Evolutionary conservation across 2,113 vertebrate species (phyloP).

Genomic region (Seriola quinqueradiata): DNA sequence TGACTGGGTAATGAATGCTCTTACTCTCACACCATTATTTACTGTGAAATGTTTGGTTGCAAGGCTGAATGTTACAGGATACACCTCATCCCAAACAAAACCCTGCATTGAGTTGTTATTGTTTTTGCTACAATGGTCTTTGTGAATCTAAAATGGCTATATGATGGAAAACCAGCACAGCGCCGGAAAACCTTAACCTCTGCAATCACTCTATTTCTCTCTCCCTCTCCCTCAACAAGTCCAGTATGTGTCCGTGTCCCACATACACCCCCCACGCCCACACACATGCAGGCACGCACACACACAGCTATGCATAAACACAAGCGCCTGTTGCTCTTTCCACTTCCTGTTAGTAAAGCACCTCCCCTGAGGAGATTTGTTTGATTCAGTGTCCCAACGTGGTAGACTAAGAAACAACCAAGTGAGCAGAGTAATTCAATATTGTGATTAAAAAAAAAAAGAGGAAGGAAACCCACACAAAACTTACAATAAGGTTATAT

Average conservation of each 20-base stretch:
- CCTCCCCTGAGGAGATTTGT: slow-evolving; percentile 70
- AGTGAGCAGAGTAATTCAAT: slow-evolving; percentile 73
- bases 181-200: slow-evolving; percentile 48
- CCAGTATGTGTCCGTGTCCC: neutral
- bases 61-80: slow-evolving; percentile 54
- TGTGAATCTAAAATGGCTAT: slow-evolving; percentile 49
- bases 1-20: slow-evolving; percentile 68
- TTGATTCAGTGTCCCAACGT: slow-evolving; percentile 67
- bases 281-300: neutral
- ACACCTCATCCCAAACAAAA: slow-evolving; percentile 57
- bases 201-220: slow-evolving; percentile 45
- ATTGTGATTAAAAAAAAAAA: slow-evolving; percentile 59
- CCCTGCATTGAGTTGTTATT: slow-evolving; percentile 38
- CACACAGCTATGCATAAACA: slow-evolving; percentile 28
- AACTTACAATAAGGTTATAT: slow-evolving; percentile 64
- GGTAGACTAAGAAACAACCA: slow-evolving; percentile 68
- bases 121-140: slow-evolving; percentile 64
- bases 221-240: neutral
- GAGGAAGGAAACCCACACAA: slow-evolving; percentile 44
- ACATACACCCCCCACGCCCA: slow-evolving; percentile 3
- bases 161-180: slow-evolving; percentile 47
- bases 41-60: slow-evolving; percentile 63
- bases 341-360: slow-evolving; percentile 71
- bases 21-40: slow-evolving; percentile 60
- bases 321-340: slow-evolving; percentile 64